Base-by-base conservation (phyloP, 2,888 invertebrate genomes). In the Cynaeus angustus region DNA sequence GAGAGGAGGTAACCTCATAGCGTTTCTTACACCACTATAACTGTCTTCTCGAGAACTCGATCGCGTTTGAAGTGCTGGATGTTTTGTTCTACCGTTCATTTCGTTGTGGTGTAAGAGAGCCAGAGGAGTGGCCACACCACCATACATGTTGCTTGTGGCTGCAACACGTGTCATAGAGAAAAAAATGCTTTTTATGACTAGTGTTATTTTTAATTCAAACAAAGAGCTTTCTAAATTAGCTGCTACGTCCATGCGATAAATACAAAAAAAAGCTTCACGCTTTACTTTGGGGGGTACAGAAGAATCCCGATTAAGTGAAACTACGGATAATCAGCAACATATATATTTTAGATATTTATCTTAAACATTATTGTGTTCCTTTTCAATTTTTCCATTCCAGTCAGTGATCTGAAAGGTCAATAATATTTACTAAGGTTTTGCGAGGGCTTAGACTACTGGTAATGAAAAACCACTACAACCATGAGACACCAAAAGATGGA, bases 121-220 rank as follows among this genome's bases (percentile, higher is more conserved):
- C 30, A 92, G 84, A 0, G 92, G 91, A 1, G 92, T 92, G 0
- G 92, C 90, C 6, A 92, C 91, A 10, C 92, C 92, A 0, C 92
- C 92, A 79, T 91, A 92, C 77, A 87, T 85, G 74, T 80, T 91
- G 89, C 77, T 87, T 78, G 82, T 69, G 75, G 82, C 84, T 85
- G 71, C 45, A 79, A 79, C 21, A 21, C 62, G 66, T 68, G 16
- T 55, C 33, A 13, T 38, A 53, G 14, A 12, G 14, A 46, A 46
- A 16, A 46, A 6, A 13, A 1, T 12, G 12, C 10, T 43, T 43
- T 41, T 41, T 14, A 38, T 45, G 8, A n/a, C 33, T 9, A 33
- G 33, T 7, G 33, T 33, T 33, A 33, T 33, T 28, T 28, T 28
- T n/a, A 33, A 16, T 56, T 28, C 13, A 14, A 37, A 45, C 43